Evolutionary conservation across 2,797 vertebrate species (phyloP).

Genomic region (Discoglossus pictus): DNA sequence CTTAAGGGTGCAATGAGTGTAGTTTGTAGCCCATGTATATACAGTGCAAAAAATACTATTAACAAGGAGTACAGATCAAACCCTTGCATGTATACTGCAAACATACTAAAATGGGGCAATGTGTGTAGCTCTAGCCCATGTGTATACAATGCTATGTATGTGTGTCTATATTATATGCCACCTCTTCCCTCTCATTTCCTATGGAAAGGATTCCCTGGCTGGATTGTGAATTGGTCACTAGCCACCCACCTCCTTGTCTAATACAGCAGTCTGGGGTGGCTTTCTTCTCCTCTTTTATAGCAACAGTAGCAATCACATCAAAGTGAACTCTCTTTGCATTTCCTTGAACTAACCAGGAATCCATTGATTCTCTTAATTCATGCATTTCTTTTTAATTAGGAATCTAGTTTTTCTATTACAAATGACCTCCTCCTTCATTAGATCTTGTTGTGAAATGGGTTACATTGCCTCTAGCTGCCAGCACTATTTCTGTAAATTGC

Average conservation of each 20-base stretch:
- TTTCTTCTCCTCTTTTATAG: conserved; percentile 53
- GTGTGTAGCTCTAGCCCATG: too few relatives aligned
- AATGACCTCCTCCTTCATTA: conserved; percentile 77
- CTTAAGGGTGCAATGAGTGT: too few relatives aligned
- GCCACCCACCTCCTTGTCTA: conserved; percentile 52
- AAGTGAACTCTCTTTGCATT: conserved; percentile 64
- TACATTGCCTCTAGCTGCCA: conserved; percentile 78
- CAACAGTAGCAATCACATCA: conserved; percentile 71
- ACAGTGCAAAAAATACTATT: too few relatives aligned
- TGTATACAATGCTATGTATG: too few relatives aligned
- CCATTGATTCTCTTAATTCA: conserved; percentile 78
- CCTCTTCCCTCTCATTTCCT: conserved; percentile 16
- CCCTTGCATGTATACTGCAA: too few relatives aligned
- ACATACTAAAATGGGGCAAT: too few relatives aligned
- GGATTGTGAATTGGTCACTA: conserved; percentile 38
- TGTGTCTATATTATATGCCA: too few relatives aligned
- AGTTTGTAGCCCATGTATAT: too few relatives aligned
- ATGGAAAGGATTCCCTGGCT: conserved; percentile 54
- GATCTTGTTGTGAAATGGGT: too few relatives aligned
- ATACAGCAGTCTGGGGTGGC: conserved; percentile 49
- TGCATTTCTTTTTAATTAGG: conserved; percentile 77
- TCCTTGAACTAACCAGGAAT: conserved; percentile 71
- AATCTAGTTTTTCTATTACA: conserved; percentile 74
- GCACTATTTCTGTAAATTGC: conserved; percentile 86
- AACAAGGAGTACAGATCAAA: too few relatives aligned